phyloP scores from a whole-genome alignment of 2,888 invertebrate genomes.

The Watsonalla cultraria region DNA sequence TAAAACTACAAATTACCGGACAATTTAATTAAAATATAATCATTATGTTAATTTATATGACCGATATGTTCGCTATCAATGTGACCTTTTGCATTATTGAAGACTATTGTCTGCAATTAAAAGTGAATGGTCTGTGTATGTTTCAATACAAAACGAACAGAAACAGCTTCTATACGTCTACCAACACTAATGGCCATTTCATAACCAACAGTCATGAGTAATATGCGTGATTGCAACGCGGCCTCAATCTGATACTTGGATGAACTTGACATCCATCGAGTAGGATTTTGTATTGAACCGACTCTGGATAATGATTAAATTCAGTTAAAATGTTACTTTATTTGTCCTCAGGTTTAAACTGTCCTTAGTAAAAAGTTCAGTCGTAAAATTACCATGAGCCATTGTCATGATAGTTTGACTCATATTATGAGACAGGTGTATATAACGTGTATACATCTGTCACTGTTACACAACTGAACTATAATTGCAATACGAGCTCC shows the following conservation, averaged over 20 bases:
- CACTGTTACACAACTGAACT: too few species aligned
- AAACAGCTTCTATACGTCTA: slow-evolving; percentile 3
- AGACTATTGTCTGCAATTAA: not conserved
- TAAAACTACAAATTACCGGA: not conserved
- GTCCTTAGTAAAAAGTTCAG: too few species aligned
- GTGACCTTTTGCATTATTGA: not conserved
- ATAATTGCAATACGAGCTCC: too few species aligned
- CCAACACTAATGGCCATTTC: slow-evolving; percentile 20
- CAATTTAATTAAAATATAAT: not conserved
- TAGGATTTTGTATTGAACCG: slow-evolving; percentile 24
- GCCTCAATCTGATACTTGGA: slow-evolving; percentile 38
- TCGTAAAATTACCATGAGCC: too few species aligned
- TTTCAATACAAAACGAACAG: slow-evolving; percentile 1
- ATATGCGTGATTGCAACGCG: slow-evolving; percentile 39
- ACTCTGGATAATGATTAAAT: slow-evolving; percentile 4
- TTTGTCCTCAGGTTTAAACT: too few species aligned
- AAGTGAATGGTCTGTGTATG: slow-evolving; percentile 9
- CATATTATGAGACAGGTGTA: too few species aligned
- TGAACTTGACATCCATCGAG: slow-evolving; percentile 60
- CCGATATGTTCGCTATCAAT: not conserved
- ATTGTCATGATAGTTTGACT: too few species aligned
- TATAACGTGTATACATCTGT: too few species aligned
- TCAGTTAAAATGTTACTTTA: too few species aligned
- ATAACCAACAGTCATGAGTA: slow-evolving; percentile 39
- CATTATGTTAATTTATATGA: not conserved